Conservation (phyloP, 2,888 invertebrate species). For the Yponomeuta evonymella region DNA sequence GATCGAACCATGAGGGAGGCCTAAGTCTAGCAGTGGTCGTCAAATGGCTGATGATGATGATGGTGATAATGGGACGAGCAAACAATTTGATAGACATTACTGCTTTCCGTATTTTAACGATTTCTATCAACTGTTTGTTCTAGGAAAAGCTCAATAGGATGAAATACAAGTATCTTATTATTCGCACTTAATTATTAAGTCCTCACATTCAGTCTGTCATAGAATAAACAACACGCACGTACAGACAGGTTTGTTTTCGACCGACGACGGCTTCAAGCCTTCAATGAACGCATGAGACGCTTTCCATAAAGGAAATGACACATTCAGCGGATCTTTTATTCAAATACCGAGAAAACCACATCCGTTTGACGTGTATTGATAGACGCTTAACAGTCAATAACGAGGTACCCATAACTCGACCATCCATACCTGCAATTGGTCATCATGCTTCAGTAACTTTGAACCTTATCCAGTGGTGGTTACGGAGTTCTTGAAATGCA, state of each 20-base stretch:
- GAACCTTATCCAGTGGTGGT: background rate
- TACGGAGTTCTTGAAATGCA: background rate
- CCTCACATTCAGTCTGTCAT: background rate
- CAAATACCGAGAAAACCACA: constrained; percentile 49
- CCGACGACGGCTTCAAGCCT: background rate
- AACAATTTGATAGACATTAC: no score
- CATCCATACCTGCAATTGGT: background rate
- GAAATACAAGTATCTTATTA: background rate
- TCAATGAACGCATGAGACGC: constrained; percentile 24
- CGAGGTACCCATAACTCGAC: constrained; percentile 9
- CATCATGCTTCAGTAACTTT: constrained; percentile 2
- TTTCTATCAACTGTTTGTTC: no score
- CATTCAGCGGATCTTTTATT: constrained; percentile 45
- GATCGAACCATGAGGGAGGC: no score
- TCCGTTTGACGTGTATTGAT: constrained; percentile 48
- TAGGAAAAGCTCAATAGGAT: no score
- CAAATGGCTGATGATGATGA: no score
- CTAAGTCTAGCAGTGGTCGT: no score
- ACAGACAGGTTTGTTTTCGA: background rate
- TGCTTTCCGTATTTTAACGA: no score
- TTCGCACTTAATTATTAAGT: background rate
- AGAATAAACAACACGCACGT: background rate
- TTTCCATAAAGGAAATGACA: constrained; percentile 53
- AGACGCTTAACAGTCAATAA: constrained; percentile 35
- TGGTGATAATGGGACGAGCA: no score